Conservation (phyloP, 2,113 vertebrate genomes). For the Rhinichthys klamathensis region DNA sequence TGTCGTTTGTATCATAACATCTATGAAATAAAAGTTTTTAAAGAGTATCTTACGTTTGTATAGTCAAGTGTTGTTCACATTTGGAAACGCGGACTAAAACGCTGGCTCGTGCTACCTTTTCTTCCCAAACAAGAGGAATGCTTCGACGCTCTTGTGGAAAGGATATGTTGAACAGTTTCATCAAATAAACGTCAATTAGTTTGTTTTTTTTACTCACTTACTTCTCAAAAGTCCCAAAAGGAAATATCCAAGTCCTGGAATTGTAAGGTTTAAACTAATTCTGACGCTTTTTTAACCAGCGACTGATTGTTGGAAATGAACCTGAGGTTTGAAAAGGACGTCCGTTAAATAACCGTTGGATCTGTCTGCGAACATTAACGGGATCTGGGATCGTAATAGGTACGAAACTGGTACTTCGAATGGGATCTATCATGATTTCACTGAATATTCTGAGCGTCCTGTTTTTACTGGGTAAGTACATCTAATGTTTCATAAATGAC, state of each 20-base stretch:
- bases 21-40: not conserved
- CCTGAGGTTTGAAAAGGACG: slow-evolving; percentile 36
- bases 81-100: not conserved
- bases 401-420: slow-evolving; percentile 41
- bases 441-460: slow-evolving; percentile 67
- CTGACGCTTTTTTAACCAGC: slow-evolving; percentile 14
- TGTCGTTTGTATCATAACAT: not conserved
- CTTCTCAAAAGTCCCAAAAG: slow-evolving; percentile 9
- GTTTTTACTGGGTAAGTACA: slow-evolving; percentile 73
- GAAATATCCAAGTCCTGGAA: slow-evolving; percentile 11
- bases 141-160: slow-evolving; percentile 19
- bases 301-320: slow-evolving; percentile 31
- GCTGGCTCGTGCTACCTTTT: not conserved
- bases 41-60: not conserved
- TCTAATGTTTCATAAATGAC: not conserved
- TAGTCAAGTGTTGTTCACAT: not conserved
- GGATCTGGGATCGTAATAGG: slow-evolving; percentile 58
- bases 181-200: not conserved
- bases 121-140: slow-evolving; percentile 10
- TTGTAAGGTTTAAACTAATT: slow-evolving; percentile 18
- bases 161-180: slow-evolving; percentile 19
- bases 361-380: slow-evolving; percentile 1
- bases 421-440: slow-evolving; percentile 71
- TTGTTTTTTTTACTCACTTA: not conserved
- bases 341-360: slow-evolving; percentile 34